Evolutionary conservation across 2,113 vertebrate genomes (phyloP), one percentile per base, ranked within the genome.

Genomic region (Deroptyus accipitrinus): DNA sequence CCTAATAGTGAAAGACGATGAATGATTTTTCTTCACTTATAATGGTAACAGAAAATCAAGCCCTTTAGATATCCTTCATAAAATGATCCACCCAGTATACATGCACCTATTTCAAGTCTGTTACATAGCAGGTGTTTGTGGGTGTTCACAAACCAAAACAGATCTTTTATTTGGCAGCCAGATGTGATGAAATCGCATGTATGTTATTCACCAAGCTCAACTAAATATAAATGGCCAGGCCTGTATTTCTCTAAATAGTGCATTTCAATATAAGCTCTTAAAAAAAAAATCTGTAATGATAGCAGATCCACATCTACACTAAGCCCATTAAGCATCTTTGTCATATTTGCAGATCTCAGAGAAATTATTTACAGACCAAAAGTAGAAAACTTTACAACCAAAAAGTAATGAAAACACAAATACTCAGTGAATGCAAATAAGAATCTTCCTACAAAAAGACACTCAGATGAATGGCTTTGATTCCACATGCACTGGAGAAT

Each of bases 181-280:
- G 33, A 64, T 42, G 3, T 66, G 30, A 69, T 66, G 5, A 77
- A 91, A 49, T 42, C 22, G 7, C 19, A 20, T 9, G 42, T 18
- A 17, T 39, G 66, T 55, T 51, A 39, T 57, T 87, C 37, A 54
- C 9, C 25, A 51, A 68, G 20, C 2, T 81, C 7, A 5, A 57
- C 13, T 35, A 63, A 77, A 67, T 81, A 31, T 22, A 35, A 62
- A 72, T 12, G 4, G 3, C 33, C 16, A 64, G 35, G 8, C 7
- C 6, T 0, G 0, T 33, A 48, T 85, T 79, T 87, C 18, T 80
- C 16, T 33, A 87, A 75, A 51, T 10, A 17, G 0, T 37, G 1
- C 9, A 22, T 33, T 67, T 75, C 17, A 20, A 10, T 35, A 42
- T 7, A 54, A 0, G 8, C 59, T 72, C 18, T 61, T 48, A 39